A percentile compares a stretch with the other conserved stretches of the same genome.
Conservation (phyloP, 1,140 invertebrate species). For the Radopholus similis region DNA sequence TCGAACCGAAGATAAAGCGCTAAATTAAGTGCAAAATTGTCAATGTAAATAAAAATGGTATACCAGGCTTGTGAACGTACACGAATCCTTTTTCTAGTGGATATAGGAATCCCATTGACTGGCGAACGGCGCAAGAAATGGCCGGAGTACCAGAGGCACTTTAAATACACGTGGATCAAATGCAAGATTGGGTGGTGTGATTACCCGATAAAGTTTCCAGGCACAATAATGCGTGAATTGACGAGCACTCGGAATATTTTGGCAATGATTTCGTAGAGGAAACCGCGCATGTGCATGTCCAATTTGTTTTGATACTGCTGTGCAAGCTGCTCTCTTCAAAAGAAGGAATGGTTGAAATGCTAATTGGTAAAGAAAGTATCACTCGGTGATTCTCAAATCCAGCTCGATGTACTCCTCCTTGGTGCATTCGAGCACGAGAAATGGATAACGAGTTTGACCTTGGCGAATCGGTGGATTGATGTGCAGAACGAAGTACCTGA, state of each 20-base stretch:
- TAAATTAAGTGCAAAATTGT: too few species aligned
- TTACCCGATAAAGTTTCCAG: conserved; percentile 80
- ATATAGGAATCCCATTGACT: conserved; percentile 93
- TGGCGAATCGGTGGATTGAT: conserved; percentile 98
- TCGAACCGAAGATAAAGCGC: conserved; percentile 96
- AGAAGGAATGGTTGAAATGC: not conserved
- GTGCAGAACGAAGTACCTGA: conserved; percentile 70
- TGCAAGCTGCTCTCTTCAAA: conserved; percentile 72
- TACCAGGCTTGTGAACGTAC: conserved; percentile 96
- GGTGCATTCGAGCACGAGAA: conserved; percentile 86
- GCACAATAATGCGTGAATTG: conserved; percentile 87
- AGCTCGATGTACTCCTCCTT: conserved; percentile 85
- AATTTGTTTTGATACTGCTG: conserved; percentile 91
- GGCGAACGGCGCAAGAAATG: conserved; percentile 92
- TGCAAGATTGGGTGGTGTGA: not conserved
- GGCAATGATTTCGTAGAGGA: conserved; percentile 88
- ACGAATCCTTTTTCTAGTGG: conserved; percentile 98
- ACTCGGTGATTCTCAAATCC: conserved; percentile 85
- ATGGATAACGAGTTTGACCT: conserved; percentile 91
- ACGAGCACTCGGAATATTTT: conserved; percentile 93
- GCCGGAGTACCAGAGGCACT: conserved; percentile 86
- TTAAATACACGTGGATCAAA: conserved; percentile 57
- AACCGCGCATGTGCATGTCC: conserved; percentile 82
- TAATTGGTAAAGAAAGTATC: conserved; percentile 50
- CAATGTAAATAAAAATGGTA: too few species aligned